Base-by-base conservation (phyloP, 2,888 invertebrate genomes). In the Uloborus plumipes region DNA sequence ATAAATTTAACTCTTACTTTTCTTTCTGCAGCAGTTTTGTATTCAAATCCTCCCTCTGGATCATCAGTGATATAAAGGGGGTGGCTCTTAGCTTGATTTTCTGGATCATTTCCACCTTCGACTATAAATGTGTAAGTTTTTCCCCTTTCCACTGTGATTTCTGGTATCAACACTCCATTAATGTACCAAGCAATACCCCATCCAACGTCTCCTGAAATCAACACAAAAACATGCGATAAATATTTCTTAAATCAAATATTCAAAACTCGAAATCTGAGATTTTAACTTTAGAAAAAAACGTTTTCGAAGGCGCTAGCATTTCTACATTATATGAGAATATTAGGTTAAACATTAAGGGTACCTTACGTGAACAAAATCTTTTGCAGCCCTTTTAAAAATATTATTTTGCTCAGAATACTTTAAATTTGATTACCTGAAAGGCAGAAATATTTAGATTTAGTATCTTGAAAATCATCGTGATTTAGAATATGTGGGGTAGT, bases 151-250 rank as follows among this genome's bases (percentile, higher is more conserved):
- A 97, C 94, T 71, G 94, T 94, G 49, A 97, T 90, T 90, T 97
- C 96, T 0, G 97, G 97, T 85, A 96, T 95, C 22, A 97, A 91
- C 85, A 93, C 91, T 87, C 96, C 96, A 89, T 97, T 96, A 88
- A 97, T 93, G 90, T 95, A 97, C 95, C 95, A 97, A 20, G 95
- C 94, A 85, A 96, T 94, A 78, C 96, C 96, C 95, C 95, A 95
- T 51, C 96, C 96, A 20, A 96, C 95, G 89, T 95, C 95, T 85
- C 96, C 96, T 85, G 61, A 1, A 69, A 61, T 26, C 51, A 16
- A 53, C 26, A 15, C 2, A 53, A 50, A 16, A 50, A n/a, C 16
- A 7, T 18, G 47, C 9, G 31, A n/a, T 22, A 39, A 69, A 55
- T 18, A 22, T 50, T n/a, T 39, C 53, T 26, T 55, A 51, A 51